Base-by-base conservation (phyloP, 2,113 vertebrate species). In the Tricholaema leucomelas region DNA sequence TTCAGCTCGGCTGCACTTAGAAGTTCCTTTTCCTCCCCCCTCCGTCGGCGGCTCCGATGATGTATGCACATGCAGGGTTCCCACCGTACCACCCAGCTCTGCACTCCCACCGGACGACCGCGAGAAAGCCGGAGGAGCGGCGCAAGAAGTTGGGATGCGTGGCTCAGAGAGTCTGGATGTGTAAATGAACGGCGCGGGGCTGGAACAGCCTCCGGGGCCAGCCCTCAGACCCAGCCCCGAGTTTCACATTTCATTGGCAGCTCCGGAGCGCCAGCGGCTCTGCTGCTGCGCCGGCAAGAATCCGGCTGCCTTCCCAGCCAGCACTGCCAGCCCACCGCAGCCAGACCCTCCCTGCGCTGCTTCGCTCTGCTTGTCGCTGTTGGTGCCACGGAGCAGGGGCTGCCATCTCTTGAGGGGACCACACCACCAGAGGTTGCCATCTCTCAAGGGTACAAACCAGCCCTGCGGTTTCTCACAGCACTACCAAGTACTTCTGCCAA, bases 231-330 rank as follows among this genome's bases (percentile, higher is more conserved):
- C 11, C 61, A 40, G 81, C 38, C 27, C 40, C 9, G 9, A 23
- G 95, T 81, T 67, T 97, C 97, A 15, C 59, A 10, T 97, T 96
- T 97, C 97, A 93, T 1, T 13, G 78, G 93, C 93, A 38, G 93
- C 87, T 35, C 46, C 5, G 17, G 74, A 70, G 46, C 35, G 38
- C 35, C 55, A 28, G 23, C 61, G 12, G 84, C 58, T 2, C 18
- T 4, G 70, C 84, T 1, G 46, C 2, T 18, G 76, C 25, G 18
- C 31, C 19, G 24, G 3, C 60, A 44, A 58, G 58, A 60, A 36
- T 17, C 58, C 85, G 46, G 71, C 85, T 38, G 30, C 71, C 42
- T 42, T 11, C 73, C 79, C 81, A 19, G 61, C 2, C 73, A 6
- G 19, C 38, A 21, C 40, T 12, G 87, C 70, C 38, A 70, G 52